Evolutionary conservation across 2,113 vertebrate genomes (phyloP).

Genomic region (Propithecus coquereli): DNA sequence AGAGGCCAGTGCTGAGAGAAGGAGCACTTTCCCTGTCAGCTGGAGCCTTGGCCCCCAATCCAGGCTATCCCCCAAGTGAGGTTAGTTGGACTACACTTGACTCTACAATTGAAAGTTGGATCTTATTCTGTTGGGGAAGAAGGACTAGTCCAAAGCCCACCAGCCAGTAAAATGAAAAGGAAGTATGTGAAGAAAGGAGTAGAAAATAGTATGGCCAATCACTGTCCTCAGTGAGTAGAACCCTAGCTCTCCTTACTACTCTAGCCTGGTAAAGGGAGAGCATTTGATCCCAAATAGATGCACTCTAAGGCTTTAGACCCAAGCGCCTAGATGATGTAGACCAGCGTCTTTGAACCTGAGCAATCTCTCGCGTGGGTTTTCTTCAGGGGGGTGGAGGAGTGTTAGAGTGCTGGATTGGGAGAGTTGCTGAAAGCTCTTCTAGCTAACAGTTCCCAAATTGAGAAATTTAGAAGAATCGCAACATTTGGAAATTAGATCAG

Average conservation of each 20-base stretch:
- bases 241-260: neutral
- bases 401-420: neutral
- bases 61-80: neutral
- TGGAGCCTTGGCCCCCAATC: neutral
- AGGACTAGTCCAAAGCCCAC: neutral
- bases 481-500: neutral
- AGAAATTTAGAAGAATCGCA: neutral
- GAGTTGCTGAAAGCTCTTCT: neutral
- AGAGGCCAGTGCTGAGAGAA: neutral
- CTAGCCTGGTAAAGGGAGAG: neutral
- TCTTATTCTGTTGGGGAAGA: neutral
- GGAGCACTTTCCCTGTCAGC: neutral
- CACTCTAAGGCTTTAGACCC: neutral
- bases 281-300: neutral
- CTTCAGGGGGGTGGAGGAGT: neutral
- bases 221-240: neutral
- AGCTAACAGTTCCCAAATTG: neutral
- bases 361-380: neutral
- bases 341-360: neutral
- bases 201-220: neutral
- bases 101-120: neutral
- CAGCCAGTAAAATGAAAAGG: constrained; percentile 9
- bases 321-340: neutral
- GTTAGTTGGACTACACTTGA: neutral
- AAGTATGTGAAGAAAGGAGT: neutral